Evolutionary conservation across 1,140 invertebrate species (phyloP).

Genomic region (Phenacoccus solenopsis): DNA sequence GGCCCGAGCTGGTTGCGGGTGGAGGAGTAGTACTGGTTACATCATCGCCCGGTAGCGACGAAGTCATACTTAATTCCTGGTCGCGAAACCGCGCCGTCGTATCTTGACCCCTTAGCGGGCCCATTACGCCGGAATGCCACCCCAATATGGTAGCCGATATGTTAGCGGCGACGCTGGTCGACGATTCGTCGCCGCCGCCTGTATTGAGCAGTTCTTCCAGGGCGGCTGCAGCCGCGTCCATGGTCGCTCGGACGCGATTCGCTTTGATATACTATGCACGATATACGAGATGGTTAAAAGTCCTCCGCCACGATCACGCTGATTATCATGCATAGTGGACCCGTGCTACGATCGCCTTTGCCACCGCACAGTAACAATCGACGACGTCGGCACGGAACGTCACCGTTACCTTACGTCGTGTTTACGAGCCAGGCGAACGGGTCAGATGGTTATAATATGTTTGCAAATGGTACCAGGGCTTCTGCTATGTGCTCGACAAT

Average conservation of each 20-base stretch:
- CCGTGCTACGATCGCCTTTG: slow-evolving; percentile 1
- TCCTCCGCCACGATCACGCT: slow-evolving; percentile 10
- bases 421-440: no score
- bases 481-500: no score
- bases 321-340: slow-evolving; percentile 13
- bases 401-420: no score
- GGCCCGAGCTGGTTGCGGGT: not conserved
- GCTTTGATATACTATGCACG: no score
- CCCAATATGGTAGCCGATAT: not conserved
- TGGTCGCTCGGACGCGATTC: not conserved
- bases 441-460: no score
- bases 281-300: not conserved
- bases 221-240: slow-evolving; percentile 4
- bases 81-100: not conserved
- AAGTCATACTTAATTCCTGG: not conserved
- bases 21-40: slow-evolving; percentile 6
- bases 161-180: not conserved
- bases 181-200: not conserved
- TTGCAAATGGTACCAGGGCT: no score
- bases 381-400: not conserved
- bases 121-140: not conserved
- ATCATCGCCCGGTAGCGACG: not conserved
- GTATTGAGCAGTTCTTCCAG: not conserved
- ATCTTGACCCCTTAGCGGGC: not conserved
- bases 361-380: no score